These are phyloP conservation scores for Pemphredon lugubris DNA, from an alignment of 2,888 invertebrate species.

Conservation along the genomic window DNA sequence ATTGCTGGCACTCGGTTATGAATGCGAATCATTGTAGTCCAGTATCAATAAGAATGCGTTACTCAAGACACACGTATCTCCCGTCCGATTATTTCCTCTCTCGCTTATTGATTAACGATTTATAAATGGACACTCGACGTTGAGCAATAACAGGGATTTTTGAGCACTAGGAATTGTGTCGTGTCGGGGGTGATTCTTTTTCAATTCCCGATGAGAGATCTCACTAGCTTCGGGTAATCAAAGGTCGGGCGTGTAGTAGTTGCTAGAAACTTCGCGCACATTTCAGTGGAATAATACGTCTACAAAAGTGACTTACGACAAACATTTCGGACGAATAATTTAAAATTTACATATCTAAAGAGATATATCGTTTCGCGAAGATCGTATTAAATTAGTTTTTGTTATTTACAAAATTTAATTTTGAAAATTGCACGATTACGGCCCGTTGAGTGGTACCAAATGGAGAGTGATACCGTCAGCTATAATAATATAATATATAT, in stretches of 20 bases:
- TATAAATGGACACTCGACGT: constrained; percentile 31
- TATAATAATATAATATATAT: too few relatives aligned
- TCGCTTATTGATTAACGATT: constrained; percentile 35
- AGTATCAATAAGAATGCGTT: constrained; percentile 28
- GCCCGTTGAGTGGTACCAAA: too few relatives aligned
- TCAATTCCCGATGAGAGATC: constrained; percentile 1
- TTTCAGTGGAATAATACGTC: not conserved
- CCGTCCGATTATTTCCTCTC: constrained; percentile 41
- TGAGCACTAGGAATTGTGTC: constrained; percentile 16
- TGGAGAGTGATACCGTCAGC: too few relatives aligned
- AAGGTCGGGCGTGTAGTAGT: constrained; percentile 16
- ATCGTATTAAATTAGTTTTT: too few relatives aligned
- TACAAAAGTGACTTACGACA: not conserved
- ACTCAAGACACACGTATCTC: constrained; percentile 25
- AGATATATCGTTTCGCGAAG: too few relatives aligned
- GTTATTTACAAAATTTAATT: too few relatives aligned
- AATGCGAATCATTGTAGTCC: constrained; percentile 50
- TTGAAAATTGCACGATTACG: too few relatives aligned
- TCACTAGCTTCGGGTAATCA: constrained; percentile 15
- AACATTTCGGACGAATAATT: too few relatives aligned
- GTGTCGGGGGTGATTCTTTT: constrained; percentile 32
- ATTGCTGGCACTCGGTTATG: constrained; percentile 8
- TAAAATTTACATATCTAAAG: too few relatives aligned
- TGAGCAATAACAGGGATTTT: constrained; percentile 29
- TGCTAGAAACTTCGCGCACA: not conserved